phyloP scores from a whole-genome alignment of 2,888 invertebrate species.

The Limnephilus marmoratus region DNA sequence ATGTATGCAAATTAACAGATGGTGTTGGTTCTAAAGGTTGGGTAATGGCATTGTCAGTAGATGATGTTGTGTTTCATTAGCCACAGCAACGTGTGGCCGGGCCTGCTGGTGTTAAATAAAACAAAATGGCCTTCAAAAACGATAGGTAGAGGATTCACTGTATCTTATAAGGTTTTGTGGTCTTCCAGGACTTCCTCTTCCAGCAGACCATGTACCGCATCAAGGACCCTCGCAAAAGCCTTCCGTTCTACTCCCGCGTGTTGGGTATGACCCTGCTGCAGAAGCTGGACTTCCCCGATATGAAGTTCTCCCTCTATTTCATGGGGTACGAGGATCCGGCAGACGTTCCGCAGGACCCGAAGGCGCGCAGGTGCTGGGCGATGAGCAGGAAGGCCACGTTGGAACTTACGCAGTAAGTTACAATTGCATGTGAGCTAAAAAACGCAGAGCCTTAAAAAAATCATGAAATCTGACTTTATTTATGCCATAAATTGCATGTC shows the following conservation, averaged over 20 bases:
- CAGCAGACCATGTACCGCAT: conserved; percentile 98
- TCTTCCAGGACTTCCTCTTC: conserved; percentile 88
- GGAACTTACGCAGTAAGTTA: conserved; percentile 88
- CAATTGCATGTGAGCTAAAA: too few relatives aligned
- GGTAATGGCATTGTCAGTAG: too few relatives aligned
- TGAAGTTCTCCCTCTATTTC: conserved; percentile 94
- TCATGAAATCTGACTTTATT: too few relatives aligned
- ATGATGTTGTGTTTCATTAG: too few relatives aligned
- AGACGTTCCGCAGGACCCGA: conserved; percentile 85
- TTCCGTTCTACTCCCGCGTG: conserved; percentile 94
- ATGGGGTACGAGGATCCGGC: conserved; percentile 90
- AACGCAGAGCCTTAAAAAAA: too few relatives aligned
- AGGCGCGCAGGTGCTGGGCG: conserved; percentile 85
- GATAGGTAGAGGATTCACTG: too few relatives aligned
- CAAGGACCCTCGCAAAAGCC: conserved; percentile 91
- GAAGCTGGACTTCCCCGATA: conserved; percentile 91
- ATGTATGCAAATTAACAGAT: too few relatives aligned
- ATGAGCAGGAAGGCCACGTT: conserved; percentile 90
- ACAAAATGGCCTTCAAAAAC: too few relatives aligned
- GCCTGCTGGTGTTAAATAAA: too few relatives aligned
- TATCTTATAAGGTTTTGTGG: not conserved
- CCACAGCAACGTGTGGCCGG: too few relatives aligned
- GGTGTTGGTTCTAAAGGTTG: too few relatives aligned
- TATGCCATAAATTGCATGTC: too few relatives aligned
- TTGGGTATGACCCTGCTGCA: conserved; percentile 94